phyloP scores from a whole-genome alignment of 2,797 vertebrate genomes.

The Parauchenoglanis punctatus region DNA sequence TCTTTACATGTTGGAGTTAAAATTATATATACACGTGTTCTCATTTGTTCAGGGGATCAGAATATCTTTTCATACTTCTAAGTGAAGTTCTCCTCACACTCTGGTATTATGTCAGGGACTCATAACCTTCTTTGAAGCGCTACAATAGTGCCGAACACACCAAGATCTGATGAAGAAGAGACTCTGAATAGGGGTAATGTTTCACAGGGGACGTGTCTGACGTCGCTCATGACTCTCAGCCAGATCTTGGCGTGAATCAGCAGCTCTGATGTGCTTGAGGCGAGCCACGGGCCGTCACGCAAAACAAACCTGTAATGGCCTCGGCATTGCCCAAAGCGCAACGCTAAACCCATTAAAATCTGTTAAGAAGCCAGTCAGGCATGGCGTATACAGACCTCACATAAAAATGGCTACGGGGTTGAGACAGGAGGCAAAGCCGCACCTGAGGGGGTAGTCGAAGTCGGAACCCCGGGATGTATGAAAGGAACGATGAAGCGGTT shows the following conservation, averaged over 20 bases:
- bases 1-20: background rate
- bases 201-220: background rate
- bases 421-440: background rate
- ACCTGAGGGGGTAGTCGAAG: background rate
- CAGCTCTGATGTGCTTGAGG: slow-evolving; percentile 14
- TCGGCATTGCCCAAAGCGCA: background rate
- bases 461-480: background rate
- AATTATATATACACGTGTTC: background rate
- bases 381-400: background rate
- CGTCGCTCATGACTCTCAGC: background rate
- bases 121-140: background rate
- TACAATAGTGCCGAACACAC: background rate
- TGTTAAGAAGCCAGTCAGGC: background rate
- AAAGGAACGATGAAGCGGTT: background rate
- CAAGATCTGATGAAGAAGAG: background rate
- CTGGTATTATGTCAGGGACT: background rate
- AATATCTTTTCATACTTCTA: background rate
- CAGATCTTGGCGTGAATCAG: slow-evolving; percentile 1
- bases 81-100: background rate
- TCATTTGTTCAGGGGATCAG: background rate
- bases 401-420: background rate
- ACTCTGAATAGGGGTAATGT: background rate
- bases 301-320: background rate
- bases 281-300: background rate
- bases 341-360: background rate